Evolutionary conservation across 2,888 invertebrate species (phyloP).

Genomic region (Alsophila aescularia): DNA sequence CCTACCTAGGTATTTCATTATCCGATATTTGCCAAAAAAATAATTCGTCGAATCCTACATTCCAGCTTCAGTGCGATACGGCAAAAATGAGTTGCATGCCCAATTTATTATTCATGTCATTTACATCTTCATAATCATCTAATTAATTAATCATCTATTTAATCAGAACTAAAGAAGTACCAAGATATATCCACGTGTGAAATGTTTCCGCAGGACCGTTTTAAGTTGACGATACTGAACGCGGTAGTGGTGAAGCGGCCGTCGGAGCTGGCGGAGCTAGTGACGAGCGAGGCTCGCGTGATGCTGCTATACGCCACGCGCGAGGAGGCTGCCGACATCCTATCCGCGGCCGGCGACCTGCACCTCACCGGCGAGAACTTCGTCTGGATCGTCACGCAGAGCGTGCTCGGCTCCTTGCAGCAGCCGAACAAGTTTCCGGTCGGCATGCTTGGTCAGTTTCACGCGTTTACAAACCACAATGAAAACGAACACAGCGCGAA

Average conservation of each 20-base stretch:
- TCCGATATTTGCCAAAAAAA: too few relatives aligned
- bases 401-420: slow-evolving; percentile 93
- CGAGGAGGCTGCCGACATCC: slow-evolving; percentile 93
- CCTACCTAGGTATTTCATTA: too few relatives aligned
- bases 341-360: slow-evolving; percentile 89
- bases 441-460: slow-evolving; percentile 93
- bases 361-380: slow-evolving; percentile 96
- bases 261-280: slow-evolving; percentile 91
- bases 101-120: too few relatives aligned
- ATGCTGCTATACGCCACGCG: slow-evolving; percentile 96
- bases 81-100: too few relatives aligned
- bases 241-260: slow-evolving; percentile 91
- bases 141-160: too few relatives aligned
- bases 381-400: slow-evolving; percentile 98
- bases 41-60: too few relatives aligned
- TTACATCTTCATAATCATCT: too few relatives aligned
- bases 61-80: too few relatives aligned
- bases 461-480: too few relatives aligned
- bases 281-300: slow-evolving; percentile 95
- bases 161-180: too few relatives aligned
- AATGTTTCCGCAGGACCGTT: slow-evolving; percentile 68
- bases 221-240: slow-evolving; percentile 92
- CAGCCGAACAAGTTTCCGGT: slow-evolving; percentile 90
- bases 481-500: too few relatives aligned
- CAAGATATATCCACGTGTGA: too few relatives aligned